Percentiles rank a stretch among this genome's conserved stretches.
Evolutionary conservation across 30 jellyfish, hydroid and myxozoan species (phyloP).

Genomic region (Turritopsis rubra): DNA sequence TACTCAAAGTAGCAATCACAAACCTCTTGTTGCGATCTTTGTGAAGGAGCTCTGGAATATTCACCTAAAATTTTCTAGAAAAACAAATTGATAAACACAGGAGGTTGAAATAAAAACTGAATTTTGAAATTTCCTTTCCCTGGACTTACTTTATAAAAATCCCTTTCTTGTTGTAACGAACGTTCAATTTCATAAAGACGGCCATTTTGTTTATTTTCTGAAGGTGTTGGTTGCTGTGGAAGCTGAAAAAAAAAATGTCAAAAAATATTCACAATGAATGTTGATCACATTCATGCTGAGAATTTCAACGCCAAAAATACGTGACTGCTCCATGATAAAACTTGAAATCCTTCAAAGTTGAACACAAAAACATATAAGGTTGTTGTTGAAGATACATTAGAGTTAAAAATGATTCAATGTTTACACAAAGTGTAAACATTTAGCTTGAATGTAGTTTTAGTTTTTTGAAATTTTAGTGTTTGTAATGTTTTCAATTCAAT

Average conservation of each 20-base stretch:
- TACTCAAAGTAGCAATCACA: too few relatives aligned
- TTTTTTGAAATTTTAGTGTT: too few relatives aligned
- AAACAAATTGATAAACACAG: neutral
- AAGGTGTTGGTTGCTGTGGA: neutral
- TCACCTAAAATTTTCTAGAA: constrained; percentile 60
- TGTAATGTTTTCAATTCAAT: too few relatives aligned
- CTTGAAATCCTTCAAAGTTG: too few relatives aligned
- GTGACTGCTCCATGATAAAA: too few relatives aligned
- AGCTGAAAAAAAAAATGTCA: neutral
- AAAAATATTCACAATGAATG: neutral
- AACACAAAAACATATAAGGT: too few relatives aligned
- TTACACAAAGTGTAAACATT: too few relatives aligned
- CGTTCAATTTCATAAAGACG: constrained; percentile 23
- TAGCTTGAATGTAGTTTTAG: too few relatives aligned
- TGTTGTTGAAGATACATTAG: too few relatives aligned
- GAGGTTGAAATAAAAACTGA: neutral
- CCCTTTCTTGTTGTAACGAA: constrained; percentile 22
- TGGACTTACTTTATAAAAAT: constrained; percentile 24
- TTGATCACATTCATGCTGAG: neutral
- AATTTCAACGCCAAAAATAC: too few relatives aligned
- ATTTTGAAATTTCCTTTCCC: neutral
- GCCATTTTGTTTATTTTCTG: neutral
- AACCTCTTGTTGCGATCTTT: constrained; percentile 83
- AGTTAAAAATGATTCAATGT: too few relatives aligned
- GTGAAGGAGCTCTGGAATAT: constrained; percentile 61